Evolutionary conservation across 1,140 invertebrate species (phyloP).

Genomic region (Andrena cerasifolii): DNA sequence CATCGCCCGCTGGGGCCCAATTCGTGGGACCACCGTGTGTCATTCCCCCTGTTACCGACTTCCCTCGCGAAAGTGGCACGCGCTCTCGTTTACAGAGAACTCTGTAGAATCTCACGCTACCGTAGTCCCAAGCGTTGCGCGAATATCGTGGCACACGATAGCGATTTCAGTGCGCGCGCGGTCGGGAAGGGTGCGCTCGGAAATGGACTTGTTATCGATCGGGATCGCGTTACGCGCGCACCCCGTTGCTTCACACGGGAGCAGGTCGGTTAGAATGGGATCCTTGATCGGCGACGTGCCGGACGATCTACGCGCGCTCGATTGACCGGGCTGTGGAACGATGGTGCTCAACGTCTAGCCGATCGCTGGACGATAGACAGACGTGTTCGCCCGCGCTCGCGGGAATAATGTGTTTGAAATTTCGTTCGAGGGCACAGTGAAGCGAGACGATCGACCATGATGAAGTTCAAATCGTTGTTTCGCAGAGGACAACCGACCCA

Average conservation of each 20-base stretch:
- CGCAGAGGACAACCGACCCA: conserved; percentile 86
- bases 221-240: background rate
- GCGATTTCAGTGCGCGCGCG: too few species aligned
- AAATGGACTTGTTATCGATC: conserved; percentile 10
- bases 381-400: background rate
- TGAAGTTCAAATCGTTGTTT: conserved; percentile 92
- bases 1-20: background rate
- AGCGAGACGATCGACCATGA: conserved; percentile 84
- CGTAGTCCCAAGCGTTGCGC: background rate
- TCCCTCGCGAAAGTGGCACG: conserved; percentile 19
- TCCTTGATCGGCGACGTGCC: background rate
- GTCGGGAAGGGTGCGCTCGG: too few species aligned
- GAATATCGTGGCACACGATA: background rate
- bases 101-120: background rate
- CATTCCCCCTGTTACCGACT: too few species aligned
- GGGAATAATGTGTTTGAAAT: conserved; percentile 39
- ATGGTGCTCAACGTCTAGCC: background rate
- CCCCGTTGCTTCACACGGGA: background rate
- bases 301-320: background rate
- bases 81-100: background rate
- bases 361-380: background rate
- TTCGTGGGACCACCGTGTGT: too few species aligned
- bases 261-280: background rate
- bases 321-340: background rate
- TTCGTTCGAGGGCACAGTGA: conserved; percentile 41